Conservation (phyloP, 2,113 vertebrate species). For the Dolichotis patagonum region DNA sequence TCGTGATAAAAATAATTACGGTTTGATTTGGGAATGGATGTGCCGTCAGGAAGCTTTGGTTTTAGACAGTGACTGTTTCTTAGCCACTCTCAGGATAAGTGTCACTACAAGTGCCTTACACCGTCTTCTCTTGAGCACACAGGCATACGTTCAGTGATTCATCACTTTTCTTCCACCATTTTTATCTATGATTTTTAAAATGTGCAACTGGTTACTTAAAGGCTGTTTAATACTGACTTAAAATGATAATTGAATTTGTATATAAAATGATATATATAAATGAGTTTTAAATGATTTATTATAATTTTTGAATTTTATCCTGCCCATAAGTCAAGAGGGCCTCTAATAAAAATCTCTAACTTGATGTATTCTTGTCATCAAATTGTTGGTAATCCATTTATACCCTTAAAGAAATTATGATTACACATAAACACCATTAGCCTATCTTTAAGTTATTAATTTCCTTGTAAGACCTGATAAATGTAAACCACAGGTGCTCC, state of each 20-base stretch:
- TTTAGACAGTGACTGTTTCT: not conserved
- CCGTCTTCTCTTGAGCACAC: not conserved
- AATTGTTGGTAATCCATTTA: not conserved
- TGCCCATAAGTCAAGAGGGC: not conserved
- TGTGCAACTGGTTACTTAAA: not conserved
- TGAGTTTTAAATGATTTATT: not conserved
- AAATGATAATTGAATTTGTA: not conserved
- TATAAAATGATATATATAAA: not conserved
- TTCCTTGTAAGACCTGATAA: not conserved
- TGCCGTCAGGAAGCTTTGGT: not conserved
- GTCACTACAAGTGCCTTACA: not conserved
- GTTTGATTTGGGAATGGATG: not conserved
- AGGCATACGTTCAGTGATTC: not conserved
- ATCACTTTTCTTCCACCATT: not conserved
- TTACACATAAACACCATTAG: not conserved
- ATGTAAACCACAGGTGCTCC: not conserved
- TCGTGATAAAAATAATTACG: not conserved
- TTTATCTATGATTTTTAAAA: not conserved
- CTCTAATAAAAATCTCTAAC: slow-evolving; percentile 24
- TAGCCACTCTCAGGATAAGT: not conserved
- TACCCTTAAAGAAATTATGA: not conserved
- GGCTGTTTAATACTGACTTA: not conserved
- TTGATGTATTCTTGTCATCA: not conserved
- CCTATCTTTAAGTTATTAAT: not conserved
- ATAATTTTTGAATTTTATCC: slow-evolving; percentile 39